phyloP scores from a whole-genome alignment of 2,888 invertebrate genomes.

The Coronaproctus castanopsis region DNA sequence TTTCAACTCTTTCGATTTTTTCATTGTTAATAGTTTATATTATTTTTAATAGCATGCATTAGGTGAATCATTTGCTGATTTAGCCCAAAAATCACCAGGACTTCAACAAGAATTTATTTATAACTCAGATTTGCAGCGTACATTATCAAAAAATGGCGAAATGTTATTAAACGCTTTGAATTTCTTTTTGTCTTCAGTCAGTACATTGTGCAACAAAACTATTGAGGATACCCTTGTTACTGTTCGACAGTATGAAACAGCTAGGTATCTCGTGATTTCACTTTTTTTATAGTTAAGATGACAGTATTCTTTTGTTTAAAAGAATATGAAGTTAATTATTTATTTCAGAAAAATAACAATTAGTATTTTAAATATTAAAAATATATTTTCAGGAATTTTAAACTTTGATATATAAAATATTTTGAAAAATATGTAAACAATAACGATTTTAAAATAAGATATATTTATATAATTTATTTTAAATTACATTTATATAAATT shows the following conservation, averaged over 20 bases:
- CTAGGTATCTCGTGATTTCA: constrained; percentile 42
- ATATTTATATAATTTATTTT: no score
- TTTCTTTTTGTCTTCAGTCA: constrained; percentile 88
- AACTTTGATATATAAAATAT: no score
- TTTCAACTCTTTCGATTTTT: neutral
- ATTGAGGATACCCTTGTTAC: constrained; percentile 83
- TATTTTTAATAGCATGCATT: constrained; percentile 46
- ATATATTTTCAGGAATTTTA: no score
- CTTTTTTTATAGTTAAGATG: no score
- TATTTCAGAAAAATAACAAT: no score
- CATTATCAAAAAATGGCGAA: constrained; percentile 82
- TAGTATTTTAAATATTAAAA: no score
- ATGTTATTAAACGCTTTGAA: constrained; percentile 76
- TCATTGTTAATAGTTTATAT: neutral
- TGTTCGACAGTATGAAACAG: constrained; percentile 52
- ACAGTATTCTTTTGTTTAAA: no score
- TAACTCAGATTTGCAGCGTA: constrained; percentile 88
- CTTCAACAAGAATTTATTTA: constrained; percentile 84
- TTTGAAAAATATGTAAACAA: no score
- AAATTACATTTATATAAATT: no score
- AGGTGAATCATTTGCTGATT: constrained; percentile 81
- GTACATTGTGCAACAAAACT: constrained; percentile 90
- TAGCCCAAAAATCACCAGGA: constrained; percentile 90
- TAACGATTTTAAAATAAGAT: no score
- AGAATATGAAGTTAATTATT: no score